phyloP scores from a whole-genome alignment of 1,140 invertebrate species.

The Drosophila jambulina region DNA sequence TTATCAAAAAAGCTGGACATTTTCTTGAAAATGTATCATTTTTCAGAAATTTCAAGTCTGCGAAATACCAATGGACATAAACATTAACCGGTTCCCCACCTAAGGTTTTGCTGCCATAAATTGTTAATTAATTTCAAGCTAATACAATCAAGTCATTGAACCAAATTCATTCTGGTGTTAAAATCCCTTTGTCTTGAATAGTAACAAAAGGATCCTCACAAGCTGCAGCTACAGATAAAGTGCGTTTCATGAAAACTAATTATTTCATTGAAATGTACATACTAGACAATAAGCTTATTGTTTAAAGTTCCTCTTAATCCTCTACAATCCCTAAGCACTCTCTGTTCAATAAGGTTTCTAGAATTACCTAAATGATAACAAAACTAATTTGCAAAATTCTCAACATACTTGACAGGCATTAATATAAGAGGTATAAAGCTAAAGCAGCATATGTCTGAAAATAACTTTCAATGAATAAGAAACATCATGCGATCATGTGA shows the following conservation, averaged over 20 bases:
- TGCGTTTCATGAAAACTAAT: background rate
- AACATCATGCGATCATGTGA: conserved; percentile 6
- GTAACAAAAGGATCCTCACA: background rate
- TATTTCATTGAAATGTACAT: background rate
- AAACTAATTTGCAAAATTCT: background rate
- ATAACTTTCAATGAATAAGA: background rate
- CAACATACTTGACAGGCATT: too few relatives aligned
- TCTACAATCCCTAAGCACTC: background rate
- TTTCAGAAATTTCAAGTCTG: background rate
- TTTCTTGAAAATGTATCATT: background rate
- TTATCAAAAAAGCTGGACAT: background rate
- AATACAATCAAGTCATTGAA: background rate
- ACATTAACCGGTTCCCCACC: background rate
- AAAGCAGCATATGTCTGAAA: background rate
- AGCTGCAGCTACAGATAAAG: background rate
- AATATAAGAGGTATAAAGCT: background rate
- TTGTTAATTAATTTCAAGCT: background rate
- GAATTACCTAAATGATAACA: background rate
- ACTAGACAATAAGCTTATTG: too few relatives aligned
- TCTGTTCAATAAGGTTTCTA: too few relatives aligned
- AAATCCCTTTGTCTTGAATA: background rate
- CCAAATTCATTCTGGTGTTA: background rate
- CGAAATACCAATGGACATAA: background rate
- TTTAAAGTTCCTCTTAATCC: background rate
- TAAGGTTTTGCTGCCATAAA: too few relatives aligned